A percentile compares a stretch with the other conserved stretches of the same genome.
Conservation (phyloP, 1,140 invertebrate genomes). For the Eciton burchellii region DNA sequence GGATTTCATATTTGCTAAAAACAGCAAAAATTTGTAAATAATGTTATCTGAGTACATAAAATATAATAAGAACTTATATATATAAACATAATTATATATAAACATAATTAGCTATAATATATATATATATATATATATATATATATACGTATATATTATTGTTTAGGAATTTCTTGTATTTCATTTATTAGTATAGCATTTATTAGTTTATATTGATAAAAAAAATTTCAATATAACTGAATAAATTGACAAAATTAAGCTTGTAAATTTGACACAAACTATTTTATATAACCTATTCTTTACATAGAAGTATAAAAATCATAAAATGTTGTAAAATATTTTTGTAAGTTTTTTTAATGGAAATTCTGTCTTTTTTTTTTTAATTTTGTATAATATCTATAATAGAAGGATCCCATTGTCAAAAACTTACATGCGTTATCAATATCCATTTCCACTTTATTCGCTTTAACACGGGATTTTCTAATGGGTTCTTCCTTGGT, state of each 20-base stretch:
- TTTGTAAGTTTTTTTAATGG: not conserved
- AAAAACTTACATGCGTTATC: constrained; percentile 35
- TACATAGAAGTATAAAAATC: not conserved
- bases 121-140: not conserved
- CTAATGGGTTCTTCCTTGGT: not conserved
- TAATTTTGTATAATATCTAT: not conserved
- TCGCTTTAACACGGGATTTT: constrained; percentile 24
- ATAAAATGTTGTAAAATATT: not conserved
- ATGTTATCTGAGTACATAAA: not conserved
- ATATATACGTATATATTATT: too few species aligned
- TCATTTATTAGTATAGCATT: too few species aligned
- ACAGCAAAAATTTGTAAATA: not conserved
- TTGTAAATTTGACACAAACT: too few species aligned
- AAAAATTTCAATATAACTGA: too few species aligned
- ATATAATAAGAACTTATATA: not conserved
- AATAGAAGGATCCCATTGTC: not conserved
- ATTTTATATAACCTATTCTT: too few species aligned
- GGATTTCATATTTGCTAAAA: constrained; percentile 26
- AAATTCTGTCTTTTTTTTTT: not conserved
- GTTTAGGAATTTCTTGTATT: too few species aligned
- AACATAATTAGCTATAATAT: not conserved
- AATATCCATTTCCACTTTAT: constrained; percentile 48
- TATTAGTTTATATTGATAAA: too few species aligned
- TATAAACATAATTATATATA: not conserved
- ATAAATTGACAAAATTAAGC: too few species aligned